These are phyloP conservation scores for Phenacoccus solenopsis DNA, from an alignment of 1,140 invertebrate genomes.

Conservation along the genomic window DNA sequence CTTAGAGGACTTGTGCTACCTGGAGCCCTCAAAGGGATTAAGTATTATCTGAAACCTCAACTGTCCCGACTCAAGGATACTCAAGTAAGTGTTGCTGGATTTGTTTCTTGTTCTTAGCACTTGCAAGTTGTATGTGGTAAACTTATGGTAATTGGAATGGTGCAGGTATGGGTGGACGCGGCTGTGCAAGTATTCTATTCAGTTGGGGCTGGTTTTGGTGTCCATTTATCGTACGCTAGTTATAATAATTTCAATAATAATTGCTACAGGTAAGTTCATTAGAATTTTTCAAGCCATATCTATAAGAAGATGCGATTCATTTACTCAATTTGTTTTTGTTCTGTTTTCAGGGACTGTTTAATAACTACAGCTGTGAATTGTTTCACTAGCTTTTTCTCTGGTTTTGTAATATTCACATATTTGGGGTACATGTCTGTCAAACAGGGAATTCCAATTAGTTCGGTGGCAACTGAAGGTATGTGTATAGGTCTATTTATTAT, in stretches of 20 bases:
- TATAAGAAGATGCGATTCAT: background rate
- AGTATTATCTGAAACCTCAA: conserved; percentile 73
- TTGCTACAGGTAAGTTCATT: conserved; percentile 50
- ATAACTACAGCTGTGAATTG: conserved; percentile 64
- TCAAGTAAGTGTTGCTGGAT: conserved; percentile 49
- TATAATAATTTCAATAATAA: conserved; percentile 82
- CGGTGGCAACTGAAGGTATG: conserved; percentile 73
- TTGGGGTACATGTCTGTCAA: conserved; percentile 80
- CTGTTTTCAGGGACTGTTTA: conserved; percentile 50
- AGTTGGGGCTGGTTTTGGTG: conserved; percentile 81
- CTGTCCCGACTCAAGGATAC: conserved; percentile 55
- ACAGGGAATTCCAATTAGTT: conserved; percentile 64
- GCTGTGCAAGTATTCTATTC: conserved; percentile 86
- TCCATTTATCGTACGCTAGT: conserved; percentile 75
- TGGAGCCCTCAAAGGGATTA: conserved; percentile 64
- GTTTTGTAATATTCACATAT: conserved; percentile 88
- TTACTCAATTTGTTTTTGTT: background rate
- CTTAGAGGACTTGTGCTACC: conserved; percentile 56
- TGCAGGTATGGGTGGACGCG: conserved; percentile 82
- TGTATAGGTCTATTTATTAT: too few species aligned
- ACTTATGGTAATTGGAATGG: background rate
- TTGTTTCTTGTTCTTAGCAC: too few species aligned
- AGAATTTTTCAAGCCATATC: too few species aligned
- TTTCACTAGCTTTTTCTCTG: conserved; percentile 81
- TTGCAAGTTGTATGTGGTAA: too few species aligned